A percentile compares a stretch with the other conserved stretches of the same genome.
phyloP scores from a whole-genome alignment of 2,888 invertebrate genomes.

The Pantelozetes paolii region DNA sequence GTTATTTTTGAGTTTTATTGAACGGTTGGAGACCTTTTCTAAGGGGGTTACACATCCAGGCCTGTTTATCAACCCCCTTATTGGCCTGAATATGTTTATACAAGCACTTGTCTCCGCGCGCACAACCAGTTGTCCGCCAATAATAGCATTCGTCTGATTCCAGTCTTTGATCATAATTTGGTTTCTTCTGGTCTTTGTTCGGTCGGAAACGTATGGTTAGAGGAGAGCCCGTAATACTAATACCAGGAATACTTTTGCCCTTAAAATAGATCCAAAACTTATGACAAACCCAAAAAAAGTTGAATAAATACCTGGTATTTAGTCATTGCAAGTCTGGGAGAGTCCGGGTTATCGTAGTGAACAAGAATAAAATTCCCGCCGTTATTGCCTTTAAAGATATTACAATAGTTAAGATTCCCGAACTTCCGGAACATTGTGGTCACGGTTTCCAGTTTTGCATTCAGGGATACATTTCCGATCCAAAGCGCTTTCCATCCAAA shows the following conservation, averaged over 20 bases:
- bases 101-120: constrained; percentile 54
- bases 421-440: constrained; percentile 54
- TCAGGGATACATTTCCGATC: constrained; percentile 57
- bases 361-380: constrained; percentile 36
- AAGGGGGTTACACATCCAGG: constrained; percentile 50
- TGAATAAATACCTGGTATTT: constrained; percentile 34
- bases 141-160: constrained; percentile 55
- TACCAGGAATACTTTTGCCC: constrained; percentile 35
- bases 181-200: constrained; percentile 39
- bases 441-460: constrained; percentile 54
- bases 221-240: constrained; percentile 32
- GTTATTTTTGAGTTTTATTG: constrained; percentile 14
- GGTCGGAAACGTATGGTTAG: constrained; percentile 37
- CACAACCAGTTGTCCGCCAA: constrained; percentile 57
- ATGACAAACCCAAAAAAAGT: not conserved
- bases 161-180: constrained; percentile 15
- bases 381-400: constrained; percentile 36
- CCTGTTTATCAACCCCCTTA: constrained; percentile 55
- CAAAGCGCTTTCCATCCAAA: constrained; percentile 56
- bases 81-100: constrained; percentile 53
- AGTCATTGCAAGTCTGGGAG: constrained; percentile 33
- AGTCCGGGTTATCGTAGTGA: constrained; percentile 39
- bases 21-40: constrained; percentile 4
- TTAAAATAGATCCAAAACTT: not conserved
- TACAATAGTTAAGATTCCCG: constrained; percentile 38